These are phyloP conservation scores for Osmoderma eremita DNA, from an alignment of 2,888 invertebrate genomes.

Conservation along the genomic window DNA sequence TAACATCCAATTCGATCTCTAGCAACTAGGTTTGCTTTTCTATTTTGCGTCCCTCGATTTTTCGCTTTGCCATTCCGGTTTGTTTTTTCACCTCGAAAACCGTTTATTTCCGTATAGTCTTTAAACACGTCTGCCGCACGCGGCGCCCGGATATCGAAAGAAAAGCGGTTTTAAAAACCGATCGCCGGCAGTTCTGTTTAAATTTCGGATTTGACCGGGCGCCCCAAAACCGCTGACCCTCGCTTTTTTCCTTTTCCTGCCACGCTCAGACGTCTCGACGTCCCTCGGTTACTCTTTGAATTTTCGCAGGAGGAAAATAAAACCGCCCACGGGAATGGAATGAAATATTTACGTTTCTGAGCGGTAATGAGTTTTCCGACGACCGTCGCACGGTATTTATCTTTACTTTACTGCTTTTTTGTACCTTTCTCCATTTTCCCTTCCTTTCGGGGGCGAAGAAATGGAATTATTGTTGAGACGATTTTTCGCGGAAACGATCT, in stretches of 20 bases:
- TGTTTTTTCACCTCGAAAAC: background rate
- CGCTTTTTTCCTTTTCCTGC: background rate
- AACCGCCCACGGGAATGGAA: constrained; percentile 2
- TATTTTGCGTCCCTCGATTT: background rate
- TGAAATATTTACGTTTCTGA: constrained; percentile 23
- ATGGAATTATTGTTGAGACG: background rate
- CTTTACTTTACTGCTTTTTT: constrained; percentile 8
- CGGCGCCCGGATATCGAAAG: background rate
- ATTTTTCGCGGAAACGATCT: background rate
- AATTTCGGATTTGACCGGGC: constrained; percentile 26
- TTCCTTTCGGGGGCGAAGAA: background rate
- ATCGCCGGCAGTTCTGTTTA: constrained; percentile 21
- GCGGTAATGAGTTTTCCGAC: constrained; percentile 25
- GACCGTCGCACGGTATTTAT: constrained; percentile 16
- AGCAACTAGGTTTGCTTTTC: constrained; percentile 5
- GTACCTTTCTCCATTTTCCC: background rate
- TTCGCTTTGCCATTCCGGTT: background rate
- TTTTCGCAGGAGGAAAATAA: constrained; percentile 16
- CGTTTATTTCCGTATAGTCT: constrained; percentile 9
- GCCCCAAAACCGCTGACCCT: background rate
- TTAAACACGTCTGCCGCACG: background rate
- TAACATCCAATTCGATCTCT: constrained; percentile 4
- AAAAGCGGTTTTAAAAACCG: constrained; percentile 20
- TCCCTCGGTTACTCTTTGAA: background rate
- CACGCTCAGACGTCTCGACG: background rate